A percentile compares a stretch with the other conserved stretches of the same genome.
phyloP scores from a whole-genome alignment of 2,113 vertebrate genomes.

The Petrocephalus zakoni region DNA sequence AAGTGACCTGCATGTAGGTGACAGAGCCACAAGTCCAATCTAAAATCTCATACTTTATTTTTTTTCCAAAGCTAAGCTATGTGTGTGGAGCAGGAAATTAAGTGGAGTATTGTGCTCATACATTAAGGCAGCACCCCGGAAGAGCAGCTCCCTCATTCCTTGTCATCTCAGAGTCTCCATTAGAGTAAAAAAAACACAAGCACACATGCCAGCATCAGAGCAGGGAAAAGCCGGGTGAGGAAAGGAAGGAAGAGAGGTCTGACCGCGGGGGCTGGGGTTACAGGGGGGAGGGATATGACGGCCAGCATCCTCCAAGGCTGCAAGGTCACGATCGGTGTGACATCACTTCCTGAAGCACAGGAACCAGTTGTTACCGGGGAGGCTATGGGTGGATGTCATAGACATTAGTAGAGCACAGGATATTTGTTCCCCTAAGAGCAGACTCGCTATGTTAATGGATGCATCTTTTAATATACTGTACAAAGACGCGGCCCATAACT shows the following conservation, averaged over 20 bases:
- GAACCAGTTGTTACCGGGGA: slow-evolving; percentile 47
- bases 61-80: no score
- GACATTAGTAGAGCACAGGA: slow-evolving; percentile 22
- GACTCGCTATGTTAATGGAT: slow-evolving; percentile 20
- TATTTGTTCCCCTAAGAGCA: slow-evolving; percentile 45
- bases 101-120: not conserved
- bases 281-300: slow-evolving; percentile 38
- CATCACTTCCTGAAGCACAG: slow-evolving; percentile 60
- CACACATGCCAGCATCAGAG: not conserved
- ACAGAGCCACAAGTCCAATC: no score
- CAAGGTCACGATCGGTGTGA: slow-evolving; percentile 45
- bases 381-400: not conserved
- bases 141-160: not conserved
- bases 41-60: no score
- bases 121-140: not conserved
- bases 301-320: slow-evolving; percentile 50
- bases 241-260: slow-evolving; percentile 20
- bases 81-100: no score
- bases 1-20: no score
- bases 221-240: not conserved
- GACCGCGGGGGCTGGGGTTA: not conserved
- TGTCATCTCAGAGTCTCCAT: not conserved
- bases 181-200: not conserved
- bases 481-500: not conserved
- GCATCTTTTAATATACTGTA: not conserved